Percentiles rank a stretch among this genome's conserved stretches.
Conservation (phyloP, 2,797 vertebrate genomes). For the Pyrocephalus nanus region DNA sequence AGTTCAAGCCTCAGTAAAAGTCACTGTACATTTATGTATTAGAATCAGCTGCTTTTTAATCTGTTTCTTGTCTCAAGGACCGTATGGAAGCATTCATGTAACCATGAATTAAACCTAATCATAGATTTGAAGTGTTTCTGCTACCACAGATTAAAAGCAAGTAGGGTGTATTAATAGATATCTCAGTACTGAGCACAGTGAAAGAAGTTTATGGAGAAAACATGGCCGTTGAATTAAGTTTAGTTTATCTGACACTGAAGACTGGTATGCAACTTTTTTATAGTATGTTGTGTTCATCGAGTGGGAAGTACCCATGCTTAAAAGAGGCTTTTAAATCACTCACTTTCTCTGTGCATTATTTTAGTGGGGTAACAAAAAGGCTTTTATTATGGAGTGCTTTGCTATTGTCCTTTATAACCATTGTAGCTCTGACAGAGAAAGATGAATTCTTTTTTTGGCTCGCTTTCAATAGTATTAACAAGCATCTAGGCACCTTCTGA, state of each 20-base stretch:
- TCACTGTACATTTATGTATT: not conserved
- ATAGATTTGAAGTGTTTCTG: not conserved
- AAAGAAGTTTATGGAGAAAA: not conserved
- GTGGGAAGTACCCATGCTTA: not conserved
- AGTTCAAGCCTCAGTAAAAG: not conserved
- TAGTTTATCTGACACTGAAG: not conserved
- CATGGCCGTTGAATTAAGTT: not conserved
- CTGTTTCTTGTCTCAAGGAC: not conserved
- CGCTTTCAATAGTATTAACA: not conserved
- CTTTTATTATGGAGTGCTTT: not conserved
- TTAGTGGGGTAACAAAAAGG: not conserved
- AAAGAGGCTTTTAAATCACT: not conserved
- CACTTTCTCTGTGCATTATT: not conserved
- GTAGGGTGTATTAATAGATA: not conserved
- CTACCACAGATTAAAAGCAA: not conserved
- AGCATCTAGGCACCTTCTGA: not conserved
- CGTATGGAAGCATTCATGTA: not conserved
- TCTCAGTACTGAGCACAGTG: not conserved
- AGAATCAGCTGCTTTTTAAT: not conserved
- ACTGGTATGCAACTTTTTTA: not conserved
- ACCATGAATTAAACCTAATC: not conserved
- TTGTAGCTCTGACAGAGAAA: not conserved
- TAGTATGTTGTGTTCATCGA: not conserved
- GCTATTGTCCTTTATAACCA: not conserved
- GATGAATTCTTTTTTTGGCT: not conserved